Base-by-base conservation (phyloP, 2,888 invertebrate genomes). In the Ptychoptera contaminata region DNA sequence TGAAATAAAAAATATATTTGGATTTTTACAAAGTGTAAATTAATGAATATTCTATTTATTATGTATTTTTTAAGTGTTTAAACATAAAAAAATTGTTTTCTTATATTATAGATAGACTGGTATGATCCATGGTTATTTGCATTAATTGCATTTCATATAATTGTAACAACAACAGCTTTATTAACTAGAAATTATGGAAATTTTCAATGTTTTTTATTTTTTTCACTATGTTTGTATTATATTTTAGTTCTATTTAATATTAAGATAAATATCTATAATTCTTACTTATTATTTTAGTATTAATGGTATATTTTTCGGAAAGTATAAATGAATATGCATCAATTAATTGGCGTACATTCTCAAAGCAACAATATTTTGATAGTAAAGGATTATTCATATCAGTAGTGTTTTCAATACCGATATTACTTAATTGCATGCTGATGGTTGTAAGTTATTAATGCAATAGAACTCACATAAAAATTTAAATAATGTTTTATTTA, bases 361-460 rank as follows among this genome's bases (percentile, higher is more conserved):
- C 92, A 0, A 76, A 79, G 54, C 90, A 93, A 56, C 92, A 92
- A 60, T 93, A 92, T 64, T 93, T 93, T 63, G 93, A 93, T 63
- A 85, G 85, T 56, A 85, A 85, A 67, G 93, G 93, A 15, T 70
- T 92, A 43, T 93, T 93, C 62, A 91, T 93, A 72, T 92, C 92
- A 1, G 76, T 90, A 10, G 86, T 92, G 16, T 91, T 91, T 66
- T 92, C 90, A n/a, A 80, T 87, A 59, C 93, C 93, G 16, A 82
- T 92, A 57, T 70, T 93, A 46, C 72, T 92, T 43, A 92, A 91
- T 66, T 92, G 91, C 61, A 84, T 92, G 79, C 74, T 92, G 51
- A 81, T 92, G 76, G 85, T 93, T 75, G 91, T 92, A 73, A 82
- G 87, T 79, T 57, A n/a, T n/a, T n/a, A n/a, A n/a, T n/a, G n/a